Percentiles rank a stretch among this genome's conserved stretches.
Conservation (phyloP, 2,888 invertebrate genomes). For the Volucella inflata region DNA sequence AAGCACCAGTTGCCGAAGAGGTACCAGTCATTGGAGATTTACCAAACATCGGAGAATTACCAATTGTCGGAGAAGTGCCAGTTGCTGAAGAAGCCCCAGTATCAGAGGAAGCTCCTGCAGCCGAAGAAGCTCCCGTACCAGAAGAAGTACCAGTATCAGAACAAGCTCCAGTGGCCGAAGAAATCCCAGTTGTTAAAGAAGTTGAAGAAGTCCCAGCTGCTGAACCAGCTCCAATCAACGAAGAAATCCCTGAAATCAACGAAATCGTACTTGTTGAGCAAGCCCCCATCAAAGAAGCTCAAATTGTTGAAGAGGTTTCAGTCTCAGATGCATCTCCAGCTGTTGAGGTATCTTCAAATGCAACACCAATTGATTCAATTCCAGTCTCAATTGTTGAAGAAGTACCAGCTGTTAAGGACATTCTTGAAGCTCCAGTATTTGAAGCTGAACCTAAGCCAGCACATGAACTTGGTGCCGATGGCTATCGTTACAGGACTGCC, state of each 20-base stretch:
- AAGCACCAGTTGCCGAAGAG: not conserved
- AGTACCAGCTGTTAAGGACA: conserved; percentile 7
- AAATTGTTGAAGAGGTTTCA: not conserved
- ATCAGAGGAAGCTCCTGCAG: not conserved
- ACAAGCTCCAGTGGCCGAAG: not conserved
- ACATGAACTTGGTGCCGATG: conserved; percentile 45
- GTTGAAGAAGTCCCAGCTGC: not conserved
- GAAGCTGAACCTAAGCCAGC: conserved; percentile 47
- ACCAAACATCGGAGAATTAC: not conserved
- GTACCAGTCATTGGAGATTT: not conserved
- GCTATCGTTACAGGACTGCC: conserved; percentile 46
- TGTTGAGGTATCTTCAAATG: not conserved
- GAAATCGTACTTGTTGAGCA: not conserved
- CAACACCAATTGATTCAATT: not conserved
- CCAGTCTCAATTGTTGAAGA: not conserved
- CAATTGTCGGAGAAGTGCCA: not conserved
- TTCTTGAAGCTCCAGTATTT: conserved; percentile 13
- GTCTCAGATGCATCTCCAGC: not conserved
- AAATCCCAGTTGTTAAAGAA: not conserved
- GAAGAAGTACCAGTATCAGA: conserved; percentile 5
- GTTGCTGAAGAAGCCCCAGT: not conserved
- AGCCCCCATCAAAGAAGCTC: not conserved
- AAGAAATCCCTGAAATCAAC: not conserved
- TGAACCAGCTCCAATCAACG: not conserved
- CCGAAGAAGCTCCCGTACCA: not conserved